phyloP scores from a whole-genome alignment of 92 coral and sea anemone species.

The Chrysogorgia sp. region DNA sequence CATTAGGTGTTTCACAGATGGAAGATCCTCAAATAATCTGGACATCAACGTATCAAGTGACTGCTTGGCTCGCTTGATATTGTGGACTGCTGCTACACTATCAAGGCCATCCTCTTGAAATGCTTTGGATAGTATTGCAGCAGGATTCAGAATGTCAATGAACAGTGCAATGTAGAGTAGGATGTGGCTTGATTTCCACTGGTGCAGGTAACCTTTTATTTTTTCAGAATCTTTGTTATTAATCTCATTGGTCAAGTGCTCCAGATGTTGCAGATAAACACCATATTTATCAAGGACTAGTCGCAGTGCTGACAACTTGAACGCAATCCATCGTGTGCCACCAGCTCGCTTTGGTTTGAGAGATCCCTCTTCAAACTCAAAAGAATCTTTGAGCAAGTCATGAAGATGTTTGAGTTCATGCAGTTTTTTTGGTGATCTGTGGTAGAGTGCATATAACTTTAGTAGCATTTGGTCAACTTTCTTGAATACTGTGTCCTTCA shows the following conservation, averaged over 20 bases:
- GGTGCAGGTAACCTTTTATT: conserved; percentile 61
- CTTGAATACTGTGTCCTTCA: neutral
- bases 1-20: conserved; percentile 14
- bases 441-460: conserved; percentile 27
- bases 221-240: conserved; percentile 65
- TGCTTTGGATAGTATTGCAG: conserved; percentile 62
- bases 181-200: conserved; percentile 59
- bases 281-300: too few species aligned
- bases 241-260: conserved; percentile 54
- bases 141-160: conserved; percentile 63
- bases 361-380: conserved; percentile 19
- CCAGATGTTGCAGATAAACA: too few species aligned
- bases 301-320: conserved; percentile 67
- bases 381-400: conserved; percentile 5
- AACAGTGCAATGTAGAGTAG: conserved; percentile 33
- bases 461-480: conserved; percentile 26
- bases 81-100: conserved; percentile 23
- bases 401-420: conserved; percentile 29
- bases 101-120: conserved; percentile 58
- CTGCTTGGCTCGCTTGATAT: conserved; percentile 32
- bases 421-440: conserved; percentile 25
- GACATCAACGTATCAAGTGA: conserved; percentile 40
- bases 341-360: too few species aligned
- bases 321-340: conserved; percentile 74
- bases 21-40: too few species aligned